These are phyloP conservation scores for Chironomus riparius DNA, from an alignment of 2,888 invertebrate species.

Conservation along the genomic window DNA sequence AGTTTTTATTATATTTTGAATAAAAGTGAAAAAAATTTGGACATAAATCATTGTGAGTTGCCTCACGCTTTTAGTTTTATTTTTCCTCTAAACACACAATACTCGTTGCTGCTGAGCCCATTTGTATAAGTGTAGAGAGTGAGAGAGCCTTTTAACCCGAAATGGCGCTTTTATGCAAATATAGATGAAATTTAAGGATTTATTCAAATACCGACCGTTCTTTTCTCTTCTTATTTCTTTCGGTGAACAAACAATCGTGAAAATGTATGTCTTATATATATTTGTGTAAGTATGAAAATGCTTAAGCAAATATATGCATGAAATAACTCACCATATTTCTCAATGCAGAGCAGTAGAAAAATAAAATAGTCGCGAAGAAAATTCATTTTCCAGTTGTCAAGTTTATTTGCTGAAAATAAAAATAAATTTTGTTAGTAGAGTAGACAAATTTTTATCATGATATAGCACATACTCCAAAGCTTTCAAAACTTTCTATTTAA, in stretches of 20 bases:
- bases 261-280: no score
- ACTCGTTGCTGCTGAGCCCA: no score
- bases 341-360: slow-evolving; percentile 18
- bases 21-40: background rate
- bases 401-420: background rate
- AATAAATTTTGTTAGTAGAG: no score
- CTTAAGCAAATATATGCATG: background rate
- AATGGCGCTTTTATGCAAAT: background rate
- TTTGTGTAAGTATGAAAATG: no score
- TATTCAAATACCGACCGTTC: background rate
- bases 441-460: no score
- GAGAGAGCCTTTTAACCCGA: background rate
- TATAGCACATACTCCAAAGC: no score
- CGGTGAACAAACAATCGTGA: background rate
- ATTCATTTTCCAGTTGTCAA: slow-evolving; percentile 8
- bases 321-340: slow-evolving; percentile 17
- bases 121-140: background rate
- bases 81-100: background rate
- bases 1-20: no score
- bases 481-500: no score
- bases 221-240: background rate
- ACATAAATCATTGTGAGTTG: slow-evolving; percentile 1
- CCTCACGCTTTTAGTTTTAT: background rate
- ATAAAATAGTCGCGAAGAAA: slow-evolving; percentile 18
- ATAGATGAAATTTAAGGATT: background rate